Percentiles rank a stretch among this genome's conserved stretches.
These are phyloP conservation scores for Drosophila simulans DNA, from an alignment of 1,140 invertebrate species.

Conservation along the genomic window DNA sequence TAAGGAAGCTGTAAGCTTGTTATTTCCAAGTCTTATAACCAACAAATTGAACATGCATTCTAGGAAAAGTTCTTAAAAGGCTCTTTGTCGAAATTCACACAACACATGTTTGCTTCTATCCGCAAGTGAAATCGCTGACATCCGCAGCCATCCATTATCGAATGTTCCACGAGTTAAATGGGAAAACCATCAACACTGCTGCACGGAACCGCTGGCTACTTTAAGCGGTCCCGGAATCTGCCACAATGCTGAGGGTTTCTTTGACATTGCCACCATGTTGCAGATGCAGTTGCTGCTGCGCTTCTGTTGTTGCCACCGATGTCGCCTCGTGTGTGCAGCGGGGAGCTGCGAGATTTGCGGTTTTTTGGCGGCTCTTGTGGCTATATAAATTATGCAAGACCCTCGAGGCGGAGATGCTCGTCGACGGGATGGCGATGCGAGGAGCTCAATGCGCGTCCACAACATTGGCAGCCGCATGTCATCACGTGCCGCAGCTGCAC, in stretches of 20 bases:
- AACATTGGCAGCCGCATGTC: conserved; percentile 77
- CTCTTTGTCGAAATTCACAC: neutral
- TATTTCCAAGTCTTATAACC: no score
- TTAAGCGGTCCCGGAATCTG: conserved; percentile 45
- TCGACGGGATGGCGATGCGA: conserved; percentile 13
- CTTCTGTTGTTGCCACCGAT: conserved; percentile 5
- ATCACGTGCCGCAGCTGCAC: conserved; percentile 65
- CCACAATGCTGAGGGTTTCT: conserved; percentile 9
- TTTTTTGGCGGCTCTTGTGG: conserved; percentile 60
- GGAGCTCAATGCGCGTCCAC: conserved; percentile 50
- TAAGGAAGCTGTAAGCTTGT: no score
- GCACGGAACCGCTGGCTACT: conserved; percentile 29
- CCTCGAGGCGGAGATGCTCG: conserved; percentile 36
- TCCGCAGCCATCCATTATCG: conserved; percentile 33
- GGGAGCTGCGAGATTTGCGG: conserved; percentile 70
- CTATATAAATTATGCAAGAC: conserved; percentile 70
- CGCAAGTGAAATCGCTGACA: conserved; percentile 18
- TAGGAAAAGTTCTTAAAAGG: neutral
- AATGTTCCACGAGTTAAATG: conserved; percentile 30
- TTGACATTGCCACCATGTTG: conserved; percentile 11
- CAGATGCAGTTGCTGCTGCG: conserved; percentile 5
- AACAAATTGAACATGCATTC: neutral
- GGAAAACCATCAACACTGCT: conserved; percentile 27
- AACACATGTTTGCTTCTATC: neutral
- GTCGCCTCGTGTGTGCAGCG: conserved; percentile 39